These are phyloP conservation scores for Trematocara unimaculatum DNA, from an alignment of 2,113 vertebrate species.

Conservation along the genomic window DNA sequence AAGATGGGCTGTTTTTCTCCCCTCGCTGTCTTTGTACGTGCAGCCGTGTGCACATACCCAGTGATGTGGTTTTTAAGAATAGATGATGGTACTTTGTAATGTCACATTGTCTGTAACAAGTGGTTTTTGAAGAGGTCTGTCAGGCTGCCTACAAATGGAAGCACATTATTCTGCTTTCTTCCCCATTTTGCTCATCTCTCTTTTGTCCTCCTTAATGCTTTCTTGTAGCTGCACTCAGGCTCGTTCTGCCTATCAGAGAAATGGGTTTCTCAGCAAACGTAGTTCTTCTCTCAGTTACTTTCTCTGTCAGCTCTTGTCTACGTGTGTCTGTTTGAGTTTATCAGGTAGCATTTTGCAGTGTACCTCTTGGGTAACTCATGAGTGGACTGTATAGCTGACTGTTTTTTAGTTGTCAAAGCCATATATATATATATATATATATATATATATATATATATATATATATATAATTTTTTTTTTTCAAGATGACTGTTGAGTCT, in stretches of 20 bases:
- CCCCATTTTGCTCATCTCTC: not conserved
- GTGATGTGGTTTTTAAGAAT: not conserved
- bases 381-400: not conserved
- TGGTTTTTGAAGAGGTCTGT: constrained; percentile 1
- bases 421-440: too few species aligned
- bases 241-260: not conserved
- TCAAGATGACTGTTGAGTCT: not conserved
- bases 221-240: not conserved
- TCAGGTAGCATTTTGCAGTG: not conserved
- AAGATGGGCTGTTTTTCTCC: not conserved
- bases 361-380: not conserved
- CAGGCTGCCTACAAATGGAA: not conserved
- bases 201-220: not conserved
- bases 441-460: too few species aligned
- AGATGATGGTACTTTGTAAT: constrained; percentile 13
- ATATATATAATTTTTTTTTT: not conserved
- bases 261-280: not conserved
- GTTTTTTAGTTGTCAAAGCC: not conserved
- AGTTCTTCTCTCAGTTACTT: not conserved
- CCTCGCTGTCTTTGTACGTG: not conserved
- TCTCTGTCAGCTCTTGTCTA: not conserved
- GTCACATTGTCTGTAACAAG: constrained; percentile 5
- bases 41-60: not conserved
- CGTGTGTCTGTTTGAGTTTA: not conserved
- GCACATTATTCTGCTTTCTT: not conserved